Evolutionary conservation across 2,888 invertebrate genomes (phyloP), one percentile per base, ranked within the genome.

Genomic region (Nomada lathburiana): DNA sequence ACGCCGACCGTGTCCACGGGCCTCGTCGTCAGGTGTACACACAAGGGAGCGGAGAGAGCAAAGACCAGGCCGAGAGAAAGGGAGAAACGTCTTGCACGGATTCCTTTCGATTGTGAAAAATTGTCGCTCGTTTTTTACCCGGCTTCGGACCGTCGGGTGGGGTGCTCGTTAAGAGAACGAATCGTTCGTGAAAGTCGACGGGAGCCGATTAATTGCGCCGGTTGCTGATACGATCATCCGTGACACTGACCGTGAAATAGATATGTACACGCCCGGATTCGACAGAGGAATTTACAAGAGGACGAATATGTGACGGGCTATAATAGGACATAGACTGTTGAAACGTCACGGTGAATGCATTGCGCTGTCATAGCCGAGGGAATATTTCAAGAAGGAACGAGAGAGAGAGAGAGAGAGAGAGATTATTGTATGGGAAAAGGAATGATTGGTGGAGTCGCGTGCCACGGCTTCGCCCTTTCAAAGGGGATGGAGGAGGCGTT

Each of bases 131-230:
- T 76, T 76, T 79, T 57, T 67, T 69, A 55, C 68, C 42, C 55
- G 23, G 23, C 57, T 10, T 13, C 11, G 36, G 26, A 23, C 5
- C 20, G 47, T 7, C 29, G 47, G 68, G 68, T 63, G 63, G 50
- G 42, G 64, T 67, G 73, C 16, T 16, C 44, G 16, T 63, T 59
- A 42, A 26, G 26, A 53, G 44, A 65, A 65, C 20, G 26, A 67
- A 60, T 47, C 60, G 53, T 20, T 26, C 68, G 81, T 69, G 76
- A 81, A 81, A 82, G 81, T 64, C 29, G 64, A 13, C 23, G 44
- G 16, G 60, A 44, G 50, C 7, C 29, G 57, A 36, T 23, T 23
- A 65, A 65, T 65, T 59, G 20, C 47, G 20, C 20, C 20, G 16
- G 11, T 20, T 20, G 0, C 7, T 26, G 11, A 16, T 65, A 11